Base-by-base conservation (phyloP, 30 jellyfish, hydroid and myxozoan species). In the Hydra vulgaris region DNA sequence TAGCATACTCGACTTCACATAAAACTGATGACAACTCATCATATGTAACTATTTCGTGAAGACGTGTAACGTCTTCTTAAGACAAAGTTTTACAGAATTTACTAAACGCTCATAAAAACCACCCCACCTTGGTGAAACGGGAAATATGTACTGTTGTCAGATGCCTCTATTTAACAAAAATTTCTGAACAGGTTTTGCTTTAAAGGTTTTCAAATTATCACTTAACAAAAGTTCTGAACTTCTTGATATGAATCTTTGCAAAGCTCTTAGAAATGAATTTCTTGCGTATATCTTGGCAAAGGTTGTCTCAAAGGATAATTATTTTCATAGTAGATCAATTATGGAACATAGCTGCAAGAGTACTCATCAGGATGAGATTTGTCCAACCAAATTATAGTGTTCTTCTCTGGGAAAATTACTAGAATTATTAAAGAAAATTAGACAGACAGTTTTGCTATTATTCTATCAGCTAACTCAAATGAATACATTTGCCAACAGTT, bases 161-260 rank as follows among this genome's bases (percentile, higher is more conserved):
- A 40, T 40, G 61, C 61, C 12, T 12, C 61, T 40, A 40, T 40
- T 40, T 40, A 40, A 40, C 61, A 40, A 3, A 40, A 40, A 40
- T 40, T 40, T 12, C 5, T 12, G 61, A 3, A 40, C 8, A 12
- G 80, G 89, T 0, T 73, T 77, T 26, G 81, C 53, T 8, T 1
- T 73, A 17, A 73, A 73, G 22, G 81, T 4, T 26, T 73, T 73
- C 7, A 19, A 7, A 73, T 73, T 73, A 53, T 88, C 95, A 17
- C 84, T 70, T 21, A 73, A 18, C 3, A 83, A 71, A 0, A 79
- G 18, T 25, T 18, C 23, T 53, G 91, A 89, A 15, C 66, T 23
- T 0, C 87, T 26, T 17, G 84, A 70, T 18, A 53, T 8, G 79
- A 87, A 87, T 25, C 93, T 72, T 24, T 83, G 72, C 17, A 82